Conservation (phyloP, 2,888 invertebrate species). For the Phortica okadai region DNA sequence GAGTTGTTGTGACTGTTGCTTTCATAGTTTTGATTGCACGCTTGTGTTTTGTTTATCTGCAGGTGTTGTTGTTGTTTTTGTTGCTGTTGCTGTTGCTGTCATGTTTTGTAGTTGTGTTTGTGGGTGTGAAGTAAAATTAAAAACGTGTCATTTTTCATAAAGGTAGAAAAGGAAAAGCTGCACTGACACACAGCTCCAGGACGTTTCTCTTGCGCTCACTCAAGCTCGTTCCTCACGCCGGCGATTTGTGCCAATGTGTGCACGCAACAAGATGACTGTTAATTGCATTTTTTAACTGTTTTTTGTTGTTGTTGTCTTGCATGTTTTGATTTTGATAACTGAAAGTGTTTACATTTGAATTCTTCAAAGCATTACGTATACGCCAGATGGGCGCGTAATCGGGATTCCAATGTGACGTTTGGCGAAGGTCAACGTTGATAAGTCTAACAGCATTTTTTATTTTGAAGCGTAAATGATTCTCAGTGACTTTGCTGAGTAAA, state of each 20-base stretch:
- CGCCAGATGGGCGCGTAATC: too few species aligned
- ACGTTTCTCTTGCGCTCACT: background rate
- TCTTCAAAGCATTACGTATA: too few species aligned
- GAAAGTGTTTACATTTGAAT: too few species aligned
- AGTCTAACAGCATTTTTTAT: too few species aligned
- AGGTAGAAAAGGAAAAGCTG: conserved; percentile 47
- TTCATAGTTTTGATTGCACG: conserved; percentile 57
- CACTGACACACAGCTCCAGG: conserved; percentile 49
- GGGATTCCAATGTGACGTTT: too few species aligned
- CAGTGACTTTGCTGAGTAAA: background rate
- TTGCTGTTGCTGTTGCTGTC: conserved; percentile 49
- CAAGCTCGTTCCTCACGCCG: background rate
- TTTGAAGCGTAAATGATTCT: background rate
- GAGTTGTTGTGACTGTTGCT: conserved; percentile 51
- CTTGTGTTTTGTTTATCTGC: conserved; percentile 39
- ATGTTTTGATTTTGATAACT: too few species aligned
- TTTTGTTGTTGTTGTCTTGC: background rate
- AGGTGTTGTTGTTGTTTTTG: conserved; percentile 37
- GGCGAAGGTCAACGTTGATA: too few species aligned
- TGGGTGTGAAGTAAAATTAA: conserved; percentile 70
- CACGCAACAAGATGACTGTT: too few species aligned
- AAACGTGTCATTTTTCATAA: conserved; percentile 69
- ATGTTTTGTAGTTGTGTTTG: conserved; percentile 54
- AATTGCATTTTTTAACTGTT: background rate
- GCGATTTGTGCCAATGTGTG: background rate